Evolutionary conservation across 2,797 vertebrate species (phyloP).

Genomic region (Bovichtus variegatus): DNA sequence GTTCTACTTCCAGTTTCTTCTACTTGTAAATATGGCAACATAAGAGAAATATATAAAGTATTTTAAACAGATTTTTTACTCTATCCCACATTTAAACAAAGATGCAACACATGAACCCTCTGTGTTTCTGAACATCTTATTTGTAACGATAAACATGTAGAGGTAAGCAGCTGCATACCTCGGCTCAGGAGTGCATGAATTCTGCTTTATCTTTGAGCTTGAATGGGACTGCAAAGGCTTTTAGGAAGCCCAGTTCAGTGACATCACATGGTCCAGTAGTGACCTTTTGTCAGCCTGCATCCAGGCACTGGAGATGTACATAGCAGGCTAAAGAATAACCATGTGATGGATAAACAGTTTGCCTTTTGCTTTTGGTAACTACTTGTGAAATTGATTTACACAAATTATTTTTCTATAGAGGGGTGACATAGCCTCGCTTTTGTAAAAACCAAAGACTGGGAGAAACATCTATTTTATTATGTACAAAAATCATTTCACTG

Average conservation of each 20-base stretch:
- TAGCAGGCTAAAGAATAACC: neutral
- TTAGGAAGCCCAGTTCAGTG: neutral
- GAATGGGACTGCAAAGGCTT: slow-evolving; percentile 15
- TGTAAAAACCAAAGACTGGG: slow-evolving; percentile 82
- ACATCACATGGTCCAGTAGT: neutral
- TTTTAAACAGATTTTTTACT: slow-evolving; percentile 44
- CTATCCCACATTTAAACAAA: slow-evolving; percentile 23
- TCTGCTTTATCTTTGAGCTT: slow-evolving; percentile 19
- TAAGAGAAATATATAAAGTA: slow-evolving; percentile 53
- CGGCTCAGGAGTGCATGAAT: slow-evolving; percentile 2
- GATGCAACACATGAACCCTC: slow-evolving; percentile 1
- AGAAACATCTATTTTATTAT: slow-evolving; percentile 81
- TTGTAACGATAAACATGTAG: slow-evolving; percentile 10
- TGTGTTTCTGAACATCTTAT: slow-evolving; percentile 34
- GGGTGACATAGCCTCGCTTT: slow-evolving; percentile 61
- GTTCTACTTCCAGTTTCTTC: slow-evolving; percentile 29
- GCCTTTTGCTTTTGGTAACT: slow-evolving; percentile 18
- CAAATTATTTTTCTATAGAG: slow-evolving; percentile 83
- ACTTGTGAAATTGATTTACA: slow-evolving; percentile 58
- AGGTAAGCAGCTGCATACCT: slow-evolving; percentile 8
- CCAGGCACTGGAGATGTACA: neutral
- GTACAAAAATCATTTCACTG: slow-evolving; percentile 63
- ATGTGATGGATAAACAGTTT: neutral
- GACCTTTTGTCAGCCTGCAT: neutral
- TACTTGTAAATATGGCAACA: slow-evolving; percentile 58